A percentile compares a stretch with the other conserved stretches of the same genome.
These are phyloP conservation scores for Corythaeola cristata DNA, from an alignment of 2,113 vertebrate species.

Conservation along the genomic window DNA sequence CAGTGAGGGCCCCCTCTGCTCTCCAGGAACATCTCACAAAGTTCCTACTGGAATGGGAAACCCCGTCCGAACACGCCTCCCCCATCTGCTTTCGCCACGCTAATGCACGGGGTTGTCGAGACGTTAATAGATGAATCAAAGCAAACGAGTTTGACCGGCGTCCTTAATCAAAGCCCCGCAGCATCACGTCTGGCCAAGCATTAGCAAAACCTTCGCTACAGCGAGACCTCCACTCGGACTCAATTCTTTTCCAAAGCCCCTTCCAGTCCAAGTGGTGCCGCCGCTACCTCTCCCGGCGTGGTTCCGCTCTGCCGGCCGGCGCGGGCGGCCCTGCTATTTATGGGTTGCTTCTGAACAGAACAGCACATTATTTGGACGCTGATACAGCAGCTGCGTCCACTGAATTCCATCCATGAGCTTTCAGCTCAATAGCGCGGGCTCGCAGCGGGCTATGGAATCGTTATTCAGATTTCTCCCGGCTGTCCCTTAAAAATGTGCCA, in stretches of 20 bases:
- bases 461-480: constrained; percentile 7
- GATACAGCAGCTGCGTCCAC: constrained; percentile 85
- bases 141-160: rapidly evolving
- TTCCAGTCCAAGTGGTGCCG: background rate
- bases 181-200: background rate
- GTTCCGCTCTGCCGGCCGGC: background rate
- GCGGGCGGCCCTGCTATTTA: constrained; percentile 78
- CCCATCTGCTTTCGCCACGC: background rate
- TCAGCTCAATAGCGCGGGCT: constrained; percentile 79
- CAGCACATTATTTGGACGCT: constrained; percentile 84
- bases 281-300: background rate
- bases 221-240: background rate
- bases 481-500: background rate
- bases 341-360: constrained; percentile 80
- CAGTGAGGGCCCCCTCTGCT: background rate
- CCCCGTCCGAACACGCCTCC: background rate
- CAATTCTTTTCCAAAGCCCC: background rate
- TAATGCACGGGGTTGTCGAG: rapidly evolving
- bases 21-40: background rate
- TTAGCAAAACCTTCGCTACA: background rate
- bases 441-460: background rate
- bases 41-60: background rate
- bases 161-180: background rate
- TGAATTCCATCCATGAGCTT: constrained; percentile 78
- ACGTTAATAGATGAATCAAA: rapidly evolving